These are phyloP conservation scores for Asteroscopus sphinx DNA, from an alignment of 2,888 invertebrate species.

Conservation along the genomic window DNA sequence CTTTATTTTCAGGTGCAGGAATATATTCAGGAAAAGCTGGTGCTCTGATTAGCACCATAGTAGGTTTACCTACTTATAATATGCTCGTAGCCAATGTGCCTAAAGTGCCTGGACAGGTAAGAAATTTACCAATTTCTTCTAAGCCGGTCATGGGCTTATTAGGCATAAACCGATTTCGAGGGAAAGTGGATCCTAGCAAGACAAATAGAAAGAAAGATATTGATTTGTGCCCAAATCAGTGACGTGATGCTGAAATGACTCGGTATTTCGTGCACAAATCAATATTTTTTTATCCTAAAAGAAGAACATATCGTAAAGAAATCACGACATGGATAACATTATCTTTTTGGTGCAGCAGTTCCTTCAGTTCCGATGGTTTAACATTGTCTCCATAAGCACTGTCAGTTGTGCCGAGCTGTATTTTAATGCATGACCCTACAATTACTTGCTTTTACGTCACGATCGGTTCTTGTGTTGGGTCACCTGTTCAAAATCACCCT, in stretches of 20 bases:
- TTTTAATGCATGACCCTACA: too few relatives aligned
- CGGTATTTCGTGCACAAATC: conserved; percentile 3
- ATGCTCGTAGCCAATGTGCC: conserved; percentile 84
- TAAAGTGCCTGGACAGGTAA: conserved; percentile 82
- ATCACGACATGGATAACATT: too few relatives aligned
- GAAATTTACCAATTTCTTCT: neutral
- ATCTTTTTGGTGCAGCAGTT: too few relatives aligned
- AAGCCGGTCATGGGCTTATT: neutral
- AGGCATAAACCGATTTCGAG: neutral
- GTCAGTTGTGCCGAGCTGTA: too few relatives aligned
- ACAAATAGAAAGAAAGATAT: neutral
- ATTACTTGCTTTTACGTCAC: too few relatives aligned
- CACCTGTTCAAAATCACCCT: too few relatives aligned
- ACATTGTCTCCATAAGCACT: too few relatives aligned
- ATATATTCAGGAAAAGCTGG: conserved; percentile 91
- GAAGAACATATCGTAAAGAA: too few relatives aligned
- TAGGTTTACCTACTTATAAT: conserved; percentile 77
- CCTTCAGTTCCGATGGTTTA: too few relatives aligned
- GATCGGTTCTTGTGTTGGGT: too few relatives aligned
- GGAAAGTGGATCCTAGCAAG: neutral
- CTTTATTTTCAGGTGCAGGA: conserved; percentile 90
- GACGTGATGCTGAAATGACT: neutral
- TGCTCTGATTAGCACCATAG: conserved; percentile 82
- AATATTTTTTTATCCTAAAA: neutral
- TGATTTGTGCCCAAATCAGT: neutral